Evolutionary conservation across 2,113 vertebrate species (phyloP).

Genomic region (Tetraodon nigroviridis): DNA sequence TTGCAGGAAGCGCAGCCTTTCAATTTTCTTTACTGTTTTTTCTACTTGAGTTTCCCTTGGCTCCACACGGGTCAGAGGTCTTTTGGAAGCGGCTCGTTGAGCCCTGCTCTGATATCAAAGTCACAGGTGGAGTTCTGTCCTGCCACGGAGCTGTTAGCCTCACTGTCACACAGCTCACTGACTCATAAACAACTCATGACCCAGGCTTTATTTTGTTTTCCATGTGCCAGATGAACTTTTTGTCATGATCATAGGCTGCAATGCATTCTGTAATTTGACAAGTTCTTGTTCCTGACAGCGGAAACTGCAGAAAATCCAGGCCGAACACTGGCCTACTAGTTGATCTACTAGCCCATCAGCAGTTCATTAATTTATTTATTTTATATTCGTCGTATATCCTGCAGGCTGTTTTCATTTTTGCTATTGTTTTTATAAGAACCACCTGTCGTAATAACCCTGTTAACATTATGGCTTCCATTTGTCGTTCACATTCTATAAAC

Average conservation of each 20-base stretch:
- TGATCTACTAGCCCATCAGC: not conserved
- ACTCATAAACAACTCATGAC: slow-evolving; percentile 61
- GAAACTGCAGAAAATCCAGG: no score
- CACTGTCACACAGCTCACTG: slow-evolving; percentile 63
- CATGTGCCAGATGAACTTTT: slow-evolving; percentile 36
- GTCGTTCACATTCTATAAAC: slow-evolving; percentile 25
- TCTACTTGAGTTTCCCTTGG: slow-evolving; percentile 6
- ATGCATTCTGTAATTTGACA: no score
- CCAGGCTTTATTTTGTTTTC: slow-evolving; percentile 25
- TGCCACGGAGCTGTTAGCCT: slow-evolving; percentile 56
- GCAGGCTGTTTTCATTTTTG: not conserved
- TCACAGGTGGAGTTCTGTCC: slow-evolving; percentile 51
- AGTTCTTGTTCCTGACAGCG: no score
- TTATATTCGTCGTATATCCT: not conserved
- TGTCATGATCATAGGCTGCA: slow-evolving; percentile 13
- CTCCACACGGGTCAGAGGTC: slow-evolving; percentile 34
- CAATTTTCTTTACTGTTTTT: slow-evolving; percentile 35
- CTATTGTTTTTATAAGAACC: not conserved
- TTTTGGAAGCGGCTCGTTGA: slow-evolving; percentile 25
- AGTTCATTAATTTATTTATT: not conserved
- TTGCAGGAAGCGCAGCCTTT: slow-evolving; percentile 19
- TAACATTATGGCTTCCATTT: slow-evolving; percentile 11
- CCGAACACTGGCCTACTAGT: no score
- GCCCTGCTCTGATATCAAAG: slow-evolving; percentile 36
- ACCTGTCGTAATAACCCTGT: not conserved